Evolutionary conservation across 2,888 invertebrate genomes (phyloP), one percentile per base, ranked within the genome.

Genomic region (Oscheius sp.): DNA sequence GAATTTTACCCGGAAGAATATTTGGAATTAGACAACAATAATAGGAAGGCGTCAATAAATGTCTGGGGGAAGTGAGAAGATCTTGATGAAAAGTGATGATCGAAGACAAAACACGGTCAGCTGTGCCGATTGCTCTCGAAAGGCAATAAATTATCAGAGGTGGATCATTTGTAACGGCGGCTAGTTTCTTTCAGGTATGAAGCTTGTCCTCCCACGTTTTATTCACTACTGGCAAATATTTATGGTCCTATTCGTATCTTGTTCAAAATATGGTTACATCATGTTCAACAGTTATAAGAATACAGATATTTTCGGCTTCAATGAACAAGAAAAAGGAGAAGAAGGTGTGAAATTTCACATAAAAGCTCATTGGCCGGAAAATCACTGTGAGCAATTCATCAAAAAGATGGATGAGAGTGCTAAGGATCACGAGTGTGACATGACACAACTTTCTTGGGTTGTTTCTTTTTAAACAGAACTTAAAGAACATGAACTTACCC

Each of bases 91-190:
- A 18, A 43, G 18, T n/a, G 61, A 41, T 61, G 41, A 61, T 61
- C 61, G 61, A 41, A 61, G 61, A 41, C 41, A 61, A 61, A 61
- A 41, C 61, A 29, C 41, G n/a, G 61, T 61, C 61, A 61, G 61
- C 61, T 61, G 61, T 61, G 61, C 61, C 9, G 35, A 61, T 45
- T 41, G n/a, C 61, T 61, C 61, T 61, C 61, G 61, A 61, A 61
- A 23, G 61, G 23, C 61, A 43, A 61, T 61, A 61, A 61, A 61
- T 61, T 43, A 61, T 61, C 61, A n/a, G 58, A 27, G 25, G 0
- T 18, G 61, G 23, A 43, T 18, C 58, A 25, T 61, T 43, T 43
- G 23, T 61, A n/a, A 18, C 13, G 27, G 49, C 49, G 16, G n/a
- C n/a, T n/a, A n/a, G n/a, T 55, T 25, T 25, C 55, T 25, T 21